phyloP scores from a whole-genome alignment of 2,888 invertebrate genomes.

The Furcula furcula region DNA sequence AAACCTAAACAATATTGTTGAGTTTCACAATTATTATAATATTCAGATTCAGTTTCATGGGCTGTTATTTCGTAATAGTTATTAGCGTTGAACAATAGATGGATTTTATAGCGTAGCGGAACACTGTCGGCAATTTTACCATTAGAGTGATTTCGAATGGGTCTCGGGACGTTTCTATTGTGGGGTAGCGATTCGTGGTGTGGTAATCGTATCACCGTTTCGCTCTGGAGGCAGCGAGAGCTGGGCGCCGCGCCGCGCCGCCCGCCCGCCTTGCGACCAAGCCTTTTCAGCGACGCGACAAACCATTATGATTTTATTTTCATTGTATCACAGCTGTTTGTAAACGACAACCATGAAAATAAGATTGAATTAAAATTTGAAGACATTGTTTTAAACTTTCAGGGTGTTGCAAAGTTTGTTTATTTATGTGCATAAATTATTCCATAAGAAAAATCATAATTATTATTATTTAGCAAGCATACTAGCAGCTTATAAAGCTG shows the following conservation, averaged over 20 bases:
- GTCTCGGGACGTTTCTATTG: constrained; percentile 71
- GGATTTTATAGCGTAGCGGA: constrained; percentile 69
- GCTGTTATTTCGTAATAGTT: constrained; percentile 76
- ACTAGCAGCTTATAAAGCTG: no score
- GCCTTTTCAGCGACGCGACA: constrained; percentile 72
- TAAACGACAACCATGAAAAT: constrained; percentile 57
- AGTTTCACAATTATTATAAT: no score
- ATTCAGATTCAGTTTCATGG: constrained; percentile 58
- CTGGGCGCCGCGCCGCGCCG: constrained; percentile 25
- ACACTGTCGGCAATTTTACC: constrained; percentile 77
- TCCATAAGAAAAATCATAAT: no score
- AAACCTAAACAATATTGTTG: no score
- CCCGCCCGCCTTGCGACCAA: constrained; percentile 40
- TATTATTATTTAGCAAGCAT: no score
- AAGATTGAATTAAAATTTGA: constrained; percentile 40
- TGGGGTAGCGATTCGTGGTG: constrained; percentile 84
- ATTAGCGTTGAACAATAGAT: constrained; percentile 73
- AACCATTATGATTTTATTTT: constrained; percentile 76
- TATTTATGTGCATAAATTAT: no score
- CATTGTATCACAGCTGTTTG: constrained; percentile 59
- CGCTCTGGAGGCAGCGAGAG: constrained; percentile 36
- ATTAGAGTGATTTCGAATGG: constrained; percentile 67
- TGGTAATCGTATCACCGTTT: constrained; percentile 85
- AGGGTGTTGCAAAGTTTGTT: no score
- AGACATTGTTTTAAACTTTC: background rate